Conservation (phyloP, 2,113 vertebrate species). For the Colius striatus region DNA sequence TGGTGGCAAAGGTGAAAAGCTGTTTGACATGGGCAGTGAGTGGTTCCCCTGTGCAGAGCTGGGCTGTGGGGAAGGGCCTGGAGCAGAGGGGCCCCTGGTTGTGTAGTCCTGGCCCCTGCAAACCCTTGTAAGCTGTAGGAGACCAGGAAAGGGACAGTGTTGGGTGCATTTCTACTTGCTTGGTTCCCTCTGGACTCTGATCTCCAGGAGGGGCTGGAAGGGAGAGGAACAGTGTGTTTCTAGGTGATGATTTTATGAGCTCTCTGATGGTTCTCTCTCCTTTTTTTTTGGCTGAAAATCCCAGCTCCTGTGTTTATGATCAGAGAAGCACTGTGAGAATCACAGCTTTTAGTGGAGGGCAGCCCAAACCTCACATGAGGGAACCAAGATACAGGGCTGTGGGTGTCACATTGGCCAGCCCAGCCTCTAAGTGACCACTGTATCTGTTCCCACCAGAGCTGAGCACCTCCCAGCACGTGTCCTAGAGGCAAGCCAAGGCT, state of each 20-base stretch:
- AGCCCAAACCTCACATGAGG: neutral
- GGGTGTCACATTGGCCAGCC: neutral
- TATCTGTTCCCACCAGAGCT: neutral
- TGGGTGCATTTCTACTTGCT: neutral
- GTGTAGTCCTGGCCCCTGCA: neutral
- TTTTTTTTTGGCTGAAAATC: neutral
- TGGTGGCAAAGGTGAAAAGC: neutral
- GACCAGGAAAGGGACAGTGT: neutral
- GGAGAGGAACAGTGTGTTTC: neutral
- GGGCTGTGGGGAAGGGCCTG: neutral
- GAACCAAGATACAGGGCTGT: neutral
- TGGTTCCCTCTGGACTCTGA: neutral
- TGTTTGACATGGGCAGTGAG: neutral
- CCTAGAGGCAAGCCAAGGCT: neutral
- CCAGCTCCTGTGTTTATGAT: neutral
- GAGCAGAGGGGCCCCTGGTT: neutral
- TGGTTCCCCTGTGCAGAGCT: neutral
- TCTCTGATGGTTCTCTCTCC: neutral
- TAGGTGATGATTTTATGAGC: neutral
- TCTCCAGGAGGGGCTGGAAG: neutral
- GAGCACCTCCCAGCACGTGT: neutral
- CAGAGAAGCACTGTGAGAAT: neutral
- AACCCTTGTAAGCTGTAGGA: neutral
- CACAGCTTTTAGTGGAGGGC: neutral
- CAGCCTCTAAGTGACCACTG: neutral